Conservation (phyloP, 2,888 invertebrate genomes). For the Heliconius aoede region DNA sequence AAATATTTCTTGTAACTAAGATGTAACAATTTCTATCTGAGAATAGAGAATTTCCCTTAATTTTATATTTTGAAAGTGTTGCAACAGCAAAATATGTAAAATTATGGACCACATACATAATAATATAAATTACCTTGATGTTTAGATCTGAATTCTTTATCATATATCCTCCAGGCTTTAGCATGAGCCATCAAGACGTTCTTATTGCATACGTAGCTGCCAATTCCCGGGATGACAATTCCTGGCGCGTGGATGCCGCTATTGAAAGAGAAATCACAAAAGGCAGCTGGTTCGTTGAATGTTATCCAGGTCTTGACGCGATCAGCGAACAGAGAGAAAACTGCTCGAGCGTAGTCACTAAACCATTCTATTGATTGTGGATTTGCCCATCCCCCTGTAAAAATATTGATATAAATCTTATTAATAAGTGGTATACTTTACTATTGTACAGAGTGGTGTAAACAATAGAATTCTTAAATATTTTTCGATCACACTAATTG, state of each 20-base stretch:
- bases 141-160: slow-evolving; percentile 73
- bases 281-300: slow-evolving; percentile 80
- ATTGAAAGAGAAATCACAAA: slow-evolving; percentile 66
- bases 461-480: background rate
- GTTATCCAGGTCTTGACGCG: slow-evolving; percentile 85
- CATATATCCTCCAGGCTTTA: slow-evolving; percentile 80
- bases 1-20: background rate
- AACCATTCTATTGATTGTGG: slow-evolving; percentile 71
- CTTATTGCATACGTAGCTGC: slow-evolving; percentile 82
- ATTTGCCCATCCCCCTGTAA: slow-evolving; percentile 85
- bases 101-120: slow-evolving; percentile 44
- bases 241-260: slow-evolving; percentile 59
- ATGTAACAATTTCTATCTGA: background rate
- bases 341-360: slow-evolving; percentile 46
- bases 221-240: slow-evolving; percentile 62
- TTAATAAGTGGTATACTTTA: background rate
- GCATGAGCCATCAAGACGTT: slow-evolving; percentile 85
- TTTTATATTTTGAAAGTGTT: background rate
- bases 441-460: too few species aligned
- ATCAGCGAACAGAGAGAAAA: slow-evolving; percentile 82
- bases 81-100: background rate
- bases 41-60: background rate
- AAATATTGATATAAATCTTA: background rate
- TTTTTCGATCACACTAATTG: background rate
- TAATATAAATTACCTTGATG: slow-evolving; percentile 66